Conservation (phyloP, 2,797 vertebrate species). For the Smutsia gigantea region DNA sequence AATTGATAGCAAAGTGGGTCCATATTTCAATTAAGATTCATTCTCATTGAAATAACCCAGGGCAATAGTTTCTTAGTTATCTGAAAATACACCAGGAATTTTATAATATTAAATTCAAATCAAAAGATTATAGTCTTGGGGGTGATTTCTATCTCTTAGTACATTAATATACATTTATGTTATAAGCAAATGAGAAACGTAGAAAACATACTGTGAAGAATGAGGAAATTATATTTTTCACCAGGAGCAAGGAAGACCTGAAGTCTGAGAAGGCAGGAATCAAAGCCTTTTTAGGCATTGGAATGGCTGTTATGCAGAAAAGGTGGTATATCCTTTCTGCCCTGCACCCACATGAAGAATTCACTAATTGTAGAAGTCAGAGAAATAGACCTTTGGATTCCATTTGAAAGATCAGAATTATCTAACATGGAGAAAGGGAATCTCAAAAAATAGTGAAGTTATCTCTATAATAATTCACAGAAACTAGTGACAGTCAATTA, state of each 20-base stretch:
- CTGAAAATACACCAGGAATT: background rate
- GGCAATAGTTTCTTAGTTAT: background rate
- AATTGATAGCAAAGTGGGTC: background rate
- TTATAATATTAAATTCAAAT: constrained; percentile 29
- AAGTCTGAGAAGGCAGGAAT: background rate
- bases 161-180: background rate
- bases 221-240: background rate
- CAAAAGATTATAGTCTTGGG: background rate
- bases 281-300: background rate
- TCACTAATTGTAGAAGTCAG: background rate
- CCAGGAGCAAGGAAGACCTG: background rate
- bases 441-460: background rate
- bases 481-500: background rate
- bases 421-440: background rate
- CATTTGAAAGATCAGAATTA: background rate
- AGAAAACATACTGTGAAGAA: background rate
- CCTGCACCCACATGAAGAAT: background rate
- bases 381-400: background rate
- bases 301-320: background rate
- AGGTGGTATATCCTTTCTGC: background rate
- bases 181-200: background rate
- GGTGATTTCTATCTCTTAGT: background rate
- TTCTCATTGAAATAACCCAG: background rate
- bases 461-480: background rate
- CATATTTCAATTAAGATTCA: background rate